Evolutionary conservation across 2,888 invertebrate genomes (phyloP), one percentile per base, ranked within the genome.

Genomic region (Leptura quadrifasciata): DNA sequence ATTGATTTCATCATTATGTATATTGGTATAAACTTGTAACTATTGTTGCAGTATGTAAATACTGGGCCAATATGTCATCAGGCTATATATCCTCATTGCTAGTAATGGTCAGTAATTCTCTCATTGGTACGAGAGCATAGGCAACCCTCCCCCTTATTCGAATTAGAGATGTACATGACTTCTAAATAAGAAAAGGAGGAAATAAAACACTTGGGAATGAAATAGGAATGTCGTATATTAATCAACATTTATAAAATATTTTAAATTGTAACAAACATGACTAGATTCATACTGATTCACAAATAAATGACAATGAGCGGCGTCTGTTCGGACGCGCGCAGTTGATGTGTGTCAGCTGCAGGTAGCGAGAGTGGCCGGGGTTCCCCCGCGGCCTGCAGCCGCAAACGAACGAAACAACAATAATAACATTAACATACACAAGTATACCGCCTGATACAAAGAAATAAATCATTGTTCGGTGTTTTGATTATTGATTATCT

Each of bases 201-300:
- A 75, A 72, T 64, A 65, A 75, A 75, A 75, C 72, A 47, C 60
- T 24, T 21, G 52, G 12, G 27, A 64, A 74, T 87, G 89, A 90
- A 89, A 89, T 90, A 90, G 90, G 90, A 90, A 90, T 90, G 90
- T 90, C 89, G 88, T 90, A 90, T 90, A 90, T 90, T 90, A 90
- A 89, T 90, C 90, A 90, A 90, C 90, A 90, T 90, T 90, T 90
- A 90, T 90, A 90, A 90, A 90, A 90, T 90, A 90, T 90, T 90
- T 90, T 89, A 90, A 90, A 89, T 89, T 89, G 90, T 90, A 90
- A 90, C 90, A 90, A 90, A 90, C 90, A 90, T 90, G 90, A 90
- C 90, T 90, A 90, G 90, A 90, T 90, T 89, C 90, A 90, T 90
- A 90, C 89, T 89, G 89, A 89, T 89, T 89, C 88, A 89, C 88